Percentiles rank a stretch among this genome's conserved stretches.
phyloP scores from a whole-genome alignment of 2,888 invertebrate genomes.

The Platycnemis pennipes region DNA sequence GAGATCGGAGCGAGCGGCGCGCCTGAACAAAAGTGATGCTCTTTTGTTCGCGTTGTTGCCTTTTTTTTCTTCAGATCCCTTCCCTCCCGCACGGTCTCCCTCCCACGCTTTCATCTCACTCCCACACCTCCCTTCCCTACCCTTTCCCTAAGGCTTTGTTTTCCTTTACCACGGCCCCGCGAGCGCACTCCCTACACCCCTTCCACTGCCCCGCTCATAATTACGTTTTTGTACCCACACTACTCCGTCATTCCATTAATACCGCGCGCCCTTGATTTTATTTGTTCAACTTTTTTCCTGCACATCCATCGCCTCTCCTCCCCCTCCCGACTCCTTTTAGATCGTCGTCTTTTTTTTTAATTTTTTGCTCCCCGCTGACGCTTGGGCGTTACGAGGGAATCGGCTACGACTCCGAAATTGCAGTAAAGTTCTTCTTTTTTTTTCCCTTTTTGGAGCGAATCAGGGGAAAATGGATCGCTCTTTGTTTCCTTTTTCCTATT shows the following conservation, averaged over 20 bases:
- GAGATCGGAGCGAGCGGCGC: conserved; percentile 19
- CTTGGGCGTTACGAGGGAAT: not conserved
- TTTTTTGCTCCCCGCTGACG: not conserved
- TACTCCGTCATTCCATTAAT: not conserved
- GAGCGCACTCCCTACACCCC: not conserved
- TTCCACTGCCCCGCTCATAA: not conserved
- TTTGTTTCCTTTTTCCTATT: not conserved
- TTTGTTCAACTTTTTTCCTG: not conserved
- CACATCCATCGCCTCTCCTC: not conserved
- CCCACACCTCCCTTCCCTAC: not conserved
- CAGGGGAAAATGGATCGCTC: not conserved
- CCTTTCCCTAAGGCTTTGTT: not conserved
- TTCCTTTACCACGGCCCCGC: not conserved
- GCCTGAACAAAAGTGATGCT: not conserved
- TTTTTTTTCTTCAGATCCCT: not conserved
- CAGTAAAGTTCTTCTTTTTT: not conserved
- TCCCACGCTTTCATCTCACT: not conserved
- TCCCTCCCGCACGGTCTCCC: not conserved
- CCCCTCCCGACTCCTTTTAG: not conserved
- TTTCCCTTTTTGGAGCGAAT: no score
- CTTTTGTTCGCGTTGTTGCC: not conserved
- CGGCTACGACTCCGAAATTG: not conserved
- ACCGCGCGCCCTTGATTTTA: not conserved
- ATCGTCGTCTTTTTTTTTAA: not conserved
- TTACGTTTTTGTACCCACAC: conserved; percentile 3